Evolutionary conservation across 2,797 vertebrate genomes (phyloP), one percentile per base, ranked within the genome.

Genomic region (Threskiornis aethiopicus): DNA sequence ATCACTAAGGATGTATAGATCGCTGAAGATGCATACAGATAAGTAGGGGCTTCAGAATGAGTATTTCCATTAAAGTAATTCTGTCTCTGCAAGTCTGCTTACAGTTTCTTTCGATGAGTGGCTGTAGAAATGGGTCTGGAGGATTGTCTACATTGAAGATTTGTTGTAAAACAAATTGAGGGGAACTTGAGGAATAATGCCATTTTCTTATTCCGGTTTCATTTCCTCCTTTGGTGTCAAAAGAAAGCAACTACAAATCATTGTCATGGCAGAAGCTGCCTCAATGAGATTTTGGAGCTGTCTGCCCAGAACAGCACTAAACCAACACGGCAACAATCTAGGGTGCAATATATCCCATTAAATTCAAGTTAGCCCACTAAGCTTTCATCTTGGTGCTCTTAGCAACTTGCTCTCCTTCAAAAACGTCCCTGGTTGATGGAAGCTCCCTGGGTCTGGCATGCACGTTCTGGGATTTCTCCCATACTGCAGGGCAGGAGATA

Each of bases 401-500:
- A 87, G 61, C 19, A 83, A 44, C 71, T 83, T 85, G 24, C 9
- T 85, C 2, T 84, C 51, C 44, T 88, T 92, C 59, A 62, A 35
- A 82, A 94, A 85, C 8, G 5, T 49, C 57, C 44, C 21, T 72
- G 29, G 33, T 71, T 93, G 81, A 75, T 62, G n/a, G 54, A 87
- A 93, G 42, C n/a, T 96, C 57, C 37, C n/a, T 52, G 57, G 31
- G 9, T 67, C 47, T 80, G 41, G 37, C 80, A 66, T 72, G 55
- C 22, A 54, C 0, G 0, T 90, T 65, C 44, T 90, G 62, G 35
- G 61, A 84, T 94, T 95, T 93, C n/a, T 95, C 55, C 59, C 71
- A 64, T 86, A 84, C 73, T 97, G 77, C 69, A 80, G 39, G 76
- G 84, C 89, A 93, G 66, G 62, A 91, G 58, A 61, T 57, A 91